These are phyloP conservation scores for Ceyx cyanopectus DNA, from an alignment of 2,113 vertebrate genomes.

Conservation along the genomic window DNA sequence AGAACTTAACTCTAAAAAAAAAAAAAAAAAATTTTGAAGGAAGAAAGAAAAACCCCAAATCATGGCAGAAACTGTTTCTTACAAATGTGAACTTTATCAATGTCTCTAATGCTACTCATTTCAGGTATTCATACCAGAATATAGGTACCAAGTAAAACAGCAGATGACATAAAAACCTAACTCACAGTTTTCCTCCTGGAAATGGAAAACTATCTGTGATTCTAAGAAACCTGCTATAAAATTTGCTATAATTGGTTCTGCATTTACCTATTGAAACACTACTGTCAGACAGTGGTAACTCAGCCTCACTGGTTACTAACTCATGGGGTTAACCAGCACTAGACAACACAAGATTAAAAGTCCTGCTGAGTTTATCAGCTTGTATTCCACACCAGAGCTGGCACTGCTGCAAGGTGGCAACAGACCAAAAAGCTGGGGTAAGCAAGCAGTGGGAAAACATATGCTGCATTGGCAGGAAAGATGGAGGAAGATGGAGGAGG, in stretches of 20 bases:
- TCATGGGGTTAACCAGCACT: not conserved
- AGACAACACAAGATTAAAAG: not conserved
- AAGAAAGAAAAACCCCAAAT: not conserved
- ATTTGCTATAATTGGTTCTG: not conserved
- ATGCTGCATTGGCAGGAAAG: not conserved
- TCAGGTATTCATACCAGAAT: not conserved
- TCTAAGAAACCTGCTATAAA: not conserved
- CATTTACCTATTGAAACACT: not conserved
- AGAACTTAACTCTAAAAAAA: not conserved
- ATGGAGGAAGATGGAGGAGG: not conserved
- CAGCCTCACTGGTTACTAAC: not conserved
- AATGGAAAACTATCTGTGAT: not conserved
- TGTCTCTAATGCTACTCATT: not conserved
- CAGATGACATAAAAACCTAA: not conserved
- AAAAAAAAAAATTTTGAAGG: not conserved
- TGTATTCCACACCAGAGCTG: not conserved
- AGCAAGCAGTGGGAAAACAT: not conserved
- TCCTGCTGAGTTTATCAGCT: not conserved
- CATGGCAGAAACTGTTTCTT: not conserved
- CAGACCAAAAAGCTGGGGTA: not conserved
- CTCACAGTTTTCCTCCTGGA: not conserved
- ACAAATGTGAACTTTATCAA: not conserved
- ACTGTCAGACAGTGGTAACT: not conserved
- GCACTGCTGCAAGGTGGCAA: not conserved
- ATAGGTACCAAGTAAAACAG: not conserved